Evolutionary conservation across 2,113 vertebrate genomes (phyloP), one percentile per base, ranked within the genome.

Genomic region (Phalacrocorax pelagicus): DNA sequence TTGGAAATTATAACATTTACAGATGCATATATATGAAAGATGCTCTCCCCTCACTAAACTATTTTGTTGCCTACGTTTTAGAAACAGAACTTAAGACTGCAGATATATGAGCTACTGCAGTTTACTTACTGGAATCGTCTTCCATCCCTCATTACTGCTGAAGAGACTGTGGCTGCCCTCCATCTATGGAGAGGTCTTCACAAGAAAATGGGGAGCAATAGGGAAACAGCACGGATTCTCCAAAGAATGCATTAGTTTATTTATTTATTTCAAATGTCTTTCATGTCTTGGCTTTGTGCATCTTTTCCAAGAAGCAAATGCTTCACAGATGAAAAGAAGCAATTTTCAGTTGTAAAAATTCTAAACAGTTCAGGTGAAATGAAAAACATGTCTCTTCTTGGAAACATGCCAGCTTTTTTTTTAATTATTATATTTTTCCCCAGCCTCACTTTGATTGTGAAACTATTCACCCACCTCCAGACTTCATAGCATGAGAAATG

Each of bases 311-410:
- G 95, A 89, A 81, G 70, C 89, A 97, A 97, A 97, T 97, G 96
- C 74, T 95, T 95, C 92, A 90, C 94, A 95, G 97, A 97, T 97
- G 97, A 83, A 95, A 97, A 95, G 89, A 92, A 91, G 81, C 71
- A 93, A 94, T 94, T 96, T 93, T 91, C 93, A 95, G 93, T 96
- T 97, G 92, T 96, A 94, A 96, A 97, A 97, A 96, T 96, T 96
- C 96, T 97, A 94, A 97, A 95, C 92, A 97, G 94, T 95, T 96
- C 97, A 97, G 96, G 96, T 97, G 92, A 97, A 97, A 97, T 97
- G 96, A 96, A 97, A 97, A 97, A 80, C 97, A 38, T 38, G 38
- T 38, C 38, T 38, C 72, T 81, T 95, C 91, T 66, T 95, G 96
- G 96, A 91, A 38, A 86, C 36, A 51, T 0, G 59, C 92, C 96